Base-by-base conservation (phyloP, 2,113 vertebrate genomes). In the Campylomormyrus tamandua region DNA sequence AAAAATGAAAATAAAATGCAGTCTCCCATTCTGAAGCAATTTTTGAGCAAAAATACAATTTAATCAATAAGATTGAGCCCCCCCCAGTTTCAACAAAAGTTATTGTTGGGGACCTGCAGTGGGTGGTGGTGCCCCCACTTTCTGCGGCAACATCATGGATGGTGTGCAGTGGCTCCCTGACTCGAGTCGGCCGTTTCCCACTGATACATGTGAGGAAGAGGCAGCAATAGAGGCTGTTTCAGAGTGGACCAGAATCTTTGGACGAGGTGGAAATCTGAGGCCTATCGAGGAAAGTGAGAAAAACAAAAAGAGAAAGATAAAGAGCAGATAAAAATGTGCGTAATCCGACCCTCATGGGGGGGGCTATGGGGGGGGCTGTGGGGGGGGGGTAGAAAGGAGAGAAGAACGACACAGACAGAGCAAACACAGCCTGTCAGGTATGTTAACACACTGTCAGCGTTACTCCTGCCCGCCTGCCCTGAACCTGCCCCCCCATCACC, bases 361-460 rank as follows among this genome's bases (percentile, higher is more conserved):
- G 56, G n/a, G 77, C 10, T 35, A 42, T 45, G 39, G 39, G 48
- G 89, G 35, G 21, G n/a, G n/a, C n/a, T n/a, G n/a, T n/a, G n/a
- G n/a, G n/a, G 7, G 6, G 35, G 45, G 80, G 45, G 70, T 58
- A 89, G 87, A 89, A 84, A 21, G 88, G 1, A 87, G 89, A 49
- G 89, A 89, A 90, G 58, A 77, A 48, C 11, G 52, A 1, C 92
- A 93, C 87, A 91, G 88, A 93, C 52, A 89, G 83, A 93, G 93
- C 91, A 91, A 94, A 94, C 5, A 5, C 74, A 87, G 87, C 24
- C 0, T 88, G 85, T 80, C 84, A 66, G 91, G 90, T 90, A 94
- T 92, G 94, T 91, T 92, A 95, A 93, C 92, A 46, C 85, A 92
- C 92, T 94, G 94, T 94, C 92, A 3, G 66, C 19, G 10, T 35